A percentile compares a stretch with the other conserved stretches of the same genome.
Conservation (phyloP, 2,113 vertebrate species). For the Onychostoma macrolepis region DNA sequence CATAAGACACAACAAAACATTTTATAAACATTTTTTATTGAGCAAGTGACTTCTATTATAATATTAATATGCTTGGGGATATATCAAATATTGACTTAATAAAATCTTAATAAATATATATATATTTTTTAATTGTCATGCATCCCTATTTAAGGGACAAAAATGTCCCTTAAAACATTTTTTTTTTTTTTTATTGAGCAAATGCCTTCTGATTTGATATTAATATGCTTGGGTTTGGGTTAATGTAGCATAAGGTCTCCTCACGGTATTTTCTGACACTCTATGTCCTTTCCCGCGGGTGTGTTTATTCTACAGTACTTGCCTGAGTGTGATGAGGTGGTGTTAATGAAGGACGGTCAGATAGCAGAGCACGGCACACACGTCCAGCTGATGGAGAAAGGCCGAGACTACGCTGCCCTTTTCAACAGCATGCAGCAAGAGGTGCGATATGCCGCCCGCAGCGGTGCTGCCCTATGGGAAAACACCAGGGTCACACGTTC, state of each 20-base stretch:
- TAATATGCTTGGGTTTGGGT: not conserved
- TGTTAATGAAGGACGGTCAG: slow-evolving; percentile 82
- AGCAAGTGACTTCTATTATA: too few relatives aligned
- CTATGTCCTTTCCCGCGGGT: not conserved
- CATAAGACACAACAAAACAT: not conserved
- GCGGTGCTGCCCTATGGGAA: slow-evolving; percentile 53
- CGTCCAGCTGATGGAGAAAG: slow-evolving; percentile 75
- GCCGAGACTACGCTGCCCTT: slow-evolving; percentile 75
- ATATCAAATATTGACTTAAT: too few relatives aligned
- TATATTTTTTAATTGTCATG: too few relatives aligned
- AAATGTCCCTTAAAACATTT: not conserved
- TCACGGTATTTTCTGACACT: not conserved
- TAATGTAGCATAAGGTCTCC: not conserved
- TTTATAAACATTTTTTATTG: not conserved
- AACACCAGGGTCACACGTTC: slow-evolving; percentile 55
- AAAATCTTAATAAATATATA: too few relatives aligned
- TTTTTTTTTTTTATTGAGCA: not conserved
- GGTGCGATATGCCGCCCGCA: slow-evolving; percentile 65
- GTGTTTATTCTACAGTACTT: slow-evolving; percentile 73
- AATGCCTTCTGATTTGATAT: not conserved
- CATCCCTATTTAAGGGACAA: too few relatives aligned
- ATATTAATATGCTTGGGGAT: too few relatives aligned
- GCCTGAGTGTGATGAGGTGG: slow-evolving; percentile 76
- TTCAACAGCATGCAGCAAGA: slow-evolving; percentile 78
- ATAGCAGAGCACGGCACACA: slow-evolving; percentile 80